Conservation (phyloP, 2,888 invertebrate species). For the Allacma fusca region DNA sequence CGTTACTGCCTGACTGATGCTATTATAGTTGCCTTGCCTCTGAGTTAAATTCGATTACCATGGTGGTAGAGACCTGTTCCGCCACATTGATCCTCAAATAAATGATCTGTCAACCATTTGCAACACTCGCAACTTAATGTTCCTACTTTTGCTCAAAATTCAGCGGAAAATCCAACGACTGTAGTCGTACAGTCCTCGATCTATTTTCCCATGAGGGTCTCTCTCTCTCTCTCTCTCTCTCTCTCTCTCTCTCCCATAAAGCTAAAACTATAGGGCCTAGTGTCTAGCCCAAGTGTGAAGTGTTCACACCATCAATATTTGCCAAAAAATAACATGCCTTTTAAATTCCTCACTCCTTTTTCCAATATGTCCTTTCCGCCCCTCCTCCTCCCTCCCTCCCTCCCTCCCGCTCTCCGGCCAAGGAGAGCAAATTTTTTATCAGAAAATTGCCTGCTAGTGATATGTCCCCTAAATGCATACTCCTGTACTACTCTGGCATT, state of each 20-base stretch:
- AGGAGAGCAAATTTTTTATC: too few relatives aligned
- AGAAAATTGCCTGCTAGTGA: too few relatives aligned
- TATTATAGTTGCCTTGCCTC: slow-evolving; percentile 6
- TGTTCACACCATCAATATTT: slow-evolving; percentile 11
- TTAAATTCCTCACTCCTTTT: too few relatives aligned
- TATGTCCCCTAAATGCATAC: too few relatives aligned
- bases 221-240: too few relatives aligned
- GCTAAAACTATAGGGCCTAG: background rate
- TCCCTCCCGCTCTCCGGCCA: too few relatives aligned
- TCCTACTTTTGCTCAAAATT: slow-evolving; percentile 10
- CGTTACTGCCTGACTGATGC: slow-evolving; percentile 37
- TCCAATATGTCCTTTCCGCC: too few relatives aligned
- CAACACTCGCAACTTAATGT: slow-evolving; percentile 24
- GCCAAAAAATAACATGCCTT: background rate
- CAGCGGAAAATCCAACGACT: background rate
- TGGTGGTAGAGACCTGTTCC: slow-evolving; percentile 53
- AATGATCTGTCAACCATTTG: slow-evolving; percentile 57
- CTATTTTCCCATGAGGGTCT: slow-evolving; percentile 5
- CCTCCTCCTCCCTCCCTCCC: too few relatives aligned
- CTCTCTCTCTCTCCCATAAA: too few relatives aligned
- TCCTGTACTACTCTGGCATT: too few relatives aligned
- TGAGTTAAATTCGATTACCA: slow-evolving; percentile 52
- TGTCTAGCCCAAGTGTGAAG: slow-evolving; percentile 11
- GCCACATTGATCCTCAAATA: slow-evolving; percentile 55
- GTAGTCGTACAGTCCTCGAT: background rate